Evolutionary conservation across 2,113 vertebrate genomes (phyloP), one percentile per base, ranked within the genome.

Genomic region (Blennius ocellaris): DNA sequence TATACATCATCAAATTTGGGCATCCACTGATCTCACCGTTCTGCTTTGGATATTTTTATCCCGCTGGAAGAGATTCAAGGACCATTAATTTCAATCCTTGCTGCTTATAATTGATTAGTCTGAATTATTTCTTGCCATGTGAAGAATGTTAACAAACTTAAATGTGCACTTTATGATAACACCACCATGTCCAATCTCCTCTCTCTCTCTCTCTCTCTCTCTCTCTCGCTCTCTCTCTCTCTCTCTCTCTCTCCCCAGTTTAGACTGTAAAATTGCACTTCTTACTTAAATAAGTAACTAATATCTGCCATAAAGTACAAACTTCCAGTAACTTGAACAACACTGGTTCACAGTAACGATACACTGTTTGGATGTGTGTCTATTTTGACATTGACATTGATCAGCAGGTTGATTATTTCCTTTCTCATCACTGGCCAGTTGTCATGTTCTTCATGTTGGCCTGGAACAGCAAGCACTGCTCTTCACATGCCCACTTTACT

Each of bases 101-200:
- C 80, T 87, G 83, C 55, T 44, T 58, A 54, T 64, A 87, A 89
- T 85, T 82, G 85, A 83, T 83, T 78, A 43, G 21, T 78, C 49
- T 51, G 57, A 76, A 80, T 84, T 69, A 81, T 80, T 78, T 81
- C 69, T 51, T 70, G 77, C 84, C 80, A 81, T 84, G 85, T 72
- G 85, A 91, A 81, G 54, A 87, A 86, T 85, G 76, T 76, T 86
- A 85, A 80, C 77, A 73, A 73, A 75, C 59, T 86, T 73, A 81
- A 83, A 85, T 55, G 52, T 1, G 1, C 5, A 41, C 63, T 81
- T 73, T 82, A 62, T 57, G 52, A 73, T 78, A 80, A 83, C 72
- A 53, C 39, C 53, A 66, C 61, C 57, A 17, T 71, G 57, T 75
- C 77, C 78, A 76, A 11, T 41, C 72, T 38, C 40, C 50, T 40